Evolutionary conservation across 2,113 vertebrate species (phyloP), one percentile per base, ranked within the genome.

Genomic region (Rana temporaria): DNA sequence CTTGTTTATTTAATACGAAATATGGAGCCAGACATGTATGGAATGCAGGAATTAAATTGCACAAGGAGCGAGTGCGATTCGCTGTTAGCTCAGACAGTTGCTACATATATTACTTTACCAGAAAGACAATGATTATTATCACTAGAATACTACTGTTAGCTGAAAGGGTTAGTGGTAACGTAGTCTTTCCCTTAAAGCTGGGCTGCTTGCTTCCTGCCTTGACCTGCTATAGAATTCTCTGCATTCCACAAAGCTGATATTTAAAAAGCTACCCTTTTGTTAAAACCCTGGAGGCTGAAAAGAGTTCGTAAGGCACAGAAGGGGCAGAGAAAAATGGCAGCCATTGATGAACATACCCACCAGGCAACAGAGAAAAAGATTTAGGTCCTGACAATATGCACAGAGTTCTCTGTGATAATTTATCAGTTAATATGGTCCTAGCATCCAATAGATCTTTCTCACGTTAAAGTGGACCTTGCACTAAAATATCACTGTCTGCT

Each of bases 161-260:
- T n/a, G 26, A 38, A 68, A 68, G 64, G 52, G 77, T 79, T 75
- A 75, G 60, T 42, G 42, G 26, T 59, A 68, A 59, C 30, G 24
- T 2, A 30, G 24, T 11, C 7, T 34, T 63, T 52, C 11, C 6
- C 32, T 22, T n/a, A 52, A 9, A 8, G 42, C 57, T 56, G n/a
- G 14, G 34, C 66, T 65, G 26, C 32, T 55, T 18, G 14, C 14
- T 12, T 65, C 52, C 15, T 75, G 80, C 60, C 48, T 62, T 20
- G 26, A 66, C 80, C 52, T 82, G 80, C 80, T 74, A 20, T 8
- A 38, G 52, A 75, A 82, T 82, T 82, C 80, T 22, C 70, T 26
- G 59, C 70, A 82, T 82, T 75, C 80, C 63, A 59, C 1, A 4
- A 17, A 42, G 52, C 42, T 65, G 80, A 75, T 74, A 82, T 57